phyloP scores from a whole-genome alignment of 1,140 invertebrate genomes.

The Telenomus remus region DNA sequence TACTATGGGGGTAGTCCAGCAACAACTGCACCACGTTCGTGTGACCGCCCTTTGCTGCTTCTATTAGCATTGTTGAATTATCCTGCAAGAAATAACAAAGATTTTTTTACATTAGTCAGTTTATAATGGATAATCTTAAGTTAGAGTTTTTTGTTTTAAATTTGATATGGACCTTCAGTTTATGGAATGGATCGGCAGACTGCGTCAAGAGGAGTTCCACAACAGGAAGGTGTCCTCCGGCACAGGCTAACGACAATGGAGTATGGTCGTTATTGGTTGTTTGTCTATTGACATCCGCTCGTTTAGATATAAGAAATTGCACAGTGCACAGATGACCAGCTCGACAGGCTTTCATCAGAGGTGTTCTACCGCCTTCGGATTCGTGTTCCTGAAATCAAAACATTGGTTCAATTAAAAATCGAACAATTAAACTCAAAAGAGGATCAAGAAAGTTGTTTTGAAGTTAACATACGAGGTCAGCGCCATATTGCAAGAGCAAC shows the following conservation, averaged over 20 bases:
- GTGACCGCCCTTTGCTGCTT: slow-evolving; percentile 98
- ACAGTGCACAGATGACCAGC: slow-evolving; percentile 99
- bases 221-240: slow-evolving; percentile 93
- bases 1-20: slow-evolving; percentile 93
- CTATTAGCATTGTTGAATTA: slow-evolving; percentile 98
- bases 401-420: too few species aligned
- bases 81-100: slow-evolving; percentile 82
- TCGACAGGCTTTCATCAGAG: slow-evolving; percentile 98
- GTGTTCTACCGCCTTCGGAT: slow-evolving; percentile 95
- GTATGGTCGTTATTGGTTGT: slow-evolving; percentile 99
- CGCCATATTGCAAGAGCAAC: slow-evolving; percentile 90
- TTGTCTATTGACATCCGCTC: slow-evolving; percentile 94
- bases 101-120: too few species aligned
- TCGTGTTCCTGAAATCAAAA: slow-evolving; percentile 83
- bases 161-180: slow-evolving; percentile 83
- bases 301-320: slow-evolving; percentile 94
- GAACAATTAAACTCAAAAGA: not conserved
- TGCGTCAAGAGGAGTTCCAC: slow-evolving; percentile 93
- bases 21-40: slow-evolving; percentile 95
- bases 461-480: slow-evolving; percentile 86
- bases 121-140: too few species aligned
- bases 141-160: too few species aligned
- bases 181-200: slow-evolving; percentile 96
- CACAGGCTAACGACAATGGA: slow-evolving; percentile 96
- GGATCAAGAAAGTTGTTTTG: too few species aligned